Conservation (phyloP, 2,888 invertebrate species). For the Psylliodes chrysocephalus region DNA sequence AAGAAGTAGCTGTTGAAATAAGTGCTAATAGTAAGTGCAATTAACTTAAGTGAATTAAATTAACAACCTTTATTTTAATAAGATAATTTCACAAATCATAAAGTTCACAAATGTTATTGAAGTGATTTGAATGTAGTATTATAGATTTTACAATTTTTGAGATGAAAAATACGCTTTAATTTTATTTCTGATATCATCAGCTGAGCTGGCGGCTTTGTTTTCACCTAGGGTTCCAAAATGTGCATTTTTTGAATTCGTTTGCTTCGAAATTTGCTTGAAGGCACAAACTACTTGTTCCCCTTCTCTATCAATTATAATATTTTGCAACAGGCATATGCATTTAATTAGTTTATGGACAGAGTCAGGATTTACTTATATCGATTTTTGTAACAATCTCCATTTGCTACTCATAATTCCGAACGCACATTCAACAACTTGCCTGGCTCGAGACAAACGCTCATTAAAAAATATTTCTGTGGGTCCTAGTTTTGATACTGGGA, state of each 20-base stretch:
- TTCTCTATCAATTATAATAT: slow-evolving; percentile 38
- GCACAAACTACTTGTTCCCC: slow-evolving; percentile 29
- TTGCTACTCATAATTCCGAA: slow-evolving; percentile 24
- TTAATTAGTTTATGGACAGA: slow-evolving; percentile 27
- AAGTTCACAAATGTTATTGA: background rate
- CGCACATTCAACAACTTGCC: slow-evolving; percentile 21
- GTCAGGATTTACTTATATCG: slow-evolving; percentile 35
- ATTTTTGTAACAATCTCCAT: slow-evolving; percentile 33
- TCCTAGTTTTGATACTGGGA: slow-evolving; percentile 25
- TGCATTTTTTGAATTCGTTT: slow-evolving; percentile 10
- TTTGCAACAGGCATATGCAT: slow-evolving; percentile 34
- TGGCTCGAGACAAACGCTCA: slow-evolving; percentile 33
- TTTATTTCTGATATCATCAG: slow-evolving; percentile 25
- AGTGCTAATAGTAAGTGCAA: slow-evolving; percentile 17
- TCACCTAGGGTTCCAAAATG: slow-evolving; percentile 20
- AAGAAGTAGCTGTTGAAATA: slow-evolving; percentile 27
- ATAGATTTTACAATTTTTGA: slow-evolving; percentile 21
- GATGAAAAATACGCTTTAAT: slow-evolving; percentile 22
- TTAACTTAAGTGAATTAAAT: background rate
- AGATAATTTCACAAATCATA: background rate
- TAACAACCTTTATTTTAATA: background rate
- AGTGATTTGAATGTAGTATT: background rate
- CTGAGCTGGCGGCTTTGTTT: slow-evolving; percentile 17
- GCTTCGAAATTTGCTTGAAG: slow-evolving; percentile 12
- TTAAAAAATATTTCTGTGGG: slow-evolving; percentile 27